These are phyloP conservation scores for Micromys minutus DNA, from an alignment of 2,113 vertebrate genomes.

Conservation along the genomic window DNA sequence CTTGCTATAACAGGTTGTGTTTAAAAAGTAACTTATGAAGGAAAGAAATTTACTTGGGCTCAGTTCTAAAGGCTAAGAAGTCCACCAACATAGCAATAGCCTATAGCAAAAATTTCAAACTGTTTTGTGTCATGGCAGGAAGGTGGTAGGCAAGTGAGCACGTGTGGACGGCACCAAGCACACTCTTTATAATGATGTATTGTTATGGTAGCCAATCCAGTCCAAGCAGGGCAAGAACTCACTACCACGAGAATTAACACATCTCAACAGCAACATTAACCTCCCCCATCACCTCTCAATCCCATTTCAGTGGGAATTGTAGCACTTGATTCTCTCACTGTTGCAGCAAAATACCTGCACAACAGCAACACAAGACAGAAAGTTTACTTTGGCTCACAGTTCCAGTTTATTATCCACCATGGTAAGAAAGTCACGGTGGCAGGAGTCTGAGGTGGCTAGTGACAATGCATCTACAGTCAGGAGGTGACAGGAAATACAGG, in stretches of 20 bases:
- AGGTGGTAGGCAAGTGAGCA: background rate
- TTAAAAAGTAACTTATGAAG: background rate
- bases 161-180: background rate
- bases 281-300: background rate
- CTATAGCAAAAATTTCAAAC: background rate
- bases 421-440: background rate
- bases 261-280: background rate
- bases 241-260: background rate
- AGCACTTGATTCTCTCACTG: background rate
- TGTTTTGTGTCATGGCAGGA: background rate
- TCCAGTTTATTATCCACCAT: background rate
- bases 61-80: background rate
- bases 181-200: background rate
- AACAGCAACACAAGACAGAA: background rate
- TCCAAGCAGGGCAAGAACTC: background rate
- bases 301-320: background rate
- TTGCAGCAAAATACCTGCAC: background rate
- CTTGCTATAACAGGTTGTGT: background rate
- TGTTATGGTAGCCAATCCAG: background rate
- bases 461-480: background rate
- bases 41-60: background rate
- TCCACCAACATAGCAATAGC: background rate
- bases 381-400: background rate
- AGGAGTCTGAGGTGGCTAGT: background rate
- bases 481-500: background rate